Evolutionary conservation across 2,888 invertebrate species (phyloP).

Genomic region (Polyommatus iphigenia): DNA sequence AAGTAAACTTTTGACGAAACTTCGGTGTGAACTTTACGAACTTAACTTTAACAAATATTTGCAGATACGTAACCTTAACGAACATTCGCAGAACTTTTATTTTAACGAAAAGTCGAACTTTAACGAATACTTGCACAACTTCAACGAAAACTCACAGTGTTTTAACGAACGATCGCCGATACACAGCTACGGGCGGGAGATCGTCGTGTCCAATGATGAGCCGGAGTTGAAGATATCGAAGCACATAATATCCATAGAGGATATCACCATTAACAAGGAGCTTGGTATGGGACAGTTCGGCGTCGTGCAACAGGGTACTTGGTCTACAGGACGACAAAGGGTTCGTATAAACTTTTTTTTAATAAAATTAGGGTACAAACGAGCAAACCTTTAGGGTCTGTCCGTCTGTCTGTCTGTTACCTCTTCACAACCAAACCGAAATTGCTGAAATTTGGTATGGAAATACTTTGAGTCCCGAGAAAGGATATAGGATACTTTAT

Average conservation of each 20-base stretch:
- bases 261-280: conserved; percentile 95
- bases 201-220: neutral
- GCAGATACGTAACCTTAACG: neutral
- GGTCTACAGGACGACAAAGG: conserved; percentile 96
- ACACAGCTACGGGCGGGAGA: neutral
- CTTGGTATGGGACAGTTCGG: conserved; percentile 99
- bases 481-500: too few relatives aligned
- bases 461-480: too few relatives aligned
- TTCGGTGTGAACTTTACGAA: neutral
- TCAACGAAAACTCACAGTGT: neutral
- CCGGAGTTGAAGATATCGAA: conserved; percentile 69
- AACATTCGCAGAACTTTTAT: neutral
- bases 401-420: too few relatives aligned
- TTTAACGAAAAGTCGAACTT: neutral
- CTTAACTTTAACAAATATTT: neutral
- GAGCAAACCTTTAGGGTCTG: neutral
- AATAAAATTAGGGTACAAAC: neutral
- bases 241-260: conserved; percentile 94
- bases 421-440: too few relatives aligned
- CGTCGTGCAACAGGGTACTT: conserved; percentile 97
- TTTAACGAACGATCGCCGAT: neutral
- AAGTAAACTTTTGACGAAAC: neutral
- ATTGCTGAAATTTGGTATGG: too few relatives aligned
- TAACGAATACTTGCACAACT: too few relatives aligned
- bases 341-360: conserved; percentile 67